Percentiles rank a stretch among this genome's conserved stretches.
phyloP scores from a whole-genome alignment of 2,797 vertebrate genomes.

The Sebastes steindachneri region DNA sequence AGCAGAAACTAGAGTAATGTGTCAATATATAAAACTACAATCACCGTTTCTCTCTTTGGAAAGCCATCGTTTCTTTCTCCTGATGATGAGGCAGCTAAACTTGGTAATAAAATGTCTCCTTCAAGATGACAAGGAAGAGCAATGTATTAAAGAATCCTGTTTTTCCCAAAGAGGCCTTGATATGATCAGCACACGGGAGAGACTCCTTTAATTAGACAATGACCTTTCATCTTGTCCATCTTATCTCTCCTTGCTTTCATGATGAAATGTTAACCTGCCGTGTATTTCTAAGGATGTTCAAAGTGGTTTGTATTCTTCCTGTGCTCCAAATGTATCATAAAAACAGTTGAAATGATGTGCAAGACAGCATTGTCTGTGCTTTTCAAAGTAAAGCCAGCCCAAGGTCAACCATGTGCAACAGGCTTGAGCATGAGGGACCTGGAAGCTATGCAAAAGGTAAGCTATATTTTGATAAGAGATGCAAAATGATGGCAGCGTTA shows the following conservation, averaged over 20 bases:
- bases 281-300: conserved; percentile 3
- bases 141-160: conserved; percentile 46
- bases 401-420: neutral
- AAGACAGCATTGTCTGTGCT: neutral
- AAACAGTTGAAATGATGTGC: neutral
- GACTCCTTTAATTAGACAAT: conserved; percentile 55
- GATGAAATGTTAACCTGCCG: neutral
- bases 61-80: neutral
- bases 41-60: neutral
- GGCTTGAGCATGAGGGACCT: neutral
- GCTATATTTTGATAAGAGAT: neutral
- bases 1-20: conserved; percentile 3
- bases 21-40: conserved; percentile 7
- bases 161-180: conserved; percentile 28
- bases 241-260: conserved; percentile 4
- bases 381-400: neutral
- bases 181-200: conserved; percentile 52
- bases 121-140: conserved; percentile 26
- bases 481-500: neutral
- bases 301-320: neutral
- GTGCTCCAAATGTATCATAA: neutral
- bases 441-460: neutral
- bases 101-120: conserved; percentile 7
- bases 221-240: conserved; percentile 42
- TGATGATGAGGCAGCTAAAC: neutral